These are phyloP conservation scores for Montipora foliosa DNA, from an alignment of 64 coral and sea anemone genomes.

Conservation along the genomic window DNA sequence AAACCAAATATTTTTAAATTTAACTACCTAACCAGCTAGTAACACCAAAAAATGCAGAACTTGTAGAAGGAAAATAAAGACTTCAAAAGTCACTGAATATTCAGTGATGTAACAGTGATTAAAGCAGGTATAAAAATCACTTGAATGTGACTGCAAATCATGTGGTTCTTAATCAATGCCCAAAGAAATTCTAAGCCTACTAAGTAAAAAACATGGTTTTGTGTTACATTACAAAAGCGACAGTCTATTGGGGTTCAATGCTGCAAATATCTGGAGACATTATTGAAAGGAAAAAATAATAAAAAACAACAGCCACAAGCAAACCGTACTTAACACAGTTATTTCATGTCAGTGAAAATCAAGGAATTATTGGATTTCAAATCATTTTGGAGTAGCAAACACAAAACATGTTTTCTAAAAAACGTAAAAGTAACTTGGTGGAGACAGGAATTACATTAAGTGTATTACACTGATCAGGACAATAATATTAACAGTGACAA, in stretches of 20 bases:
- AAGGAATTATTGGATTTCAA: background rate
- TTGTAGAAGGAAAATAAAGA: background rate
- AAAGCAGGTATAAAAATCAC: background rate
- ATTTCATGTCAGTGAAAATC: background rate
- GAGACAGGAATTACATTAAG: background rate
- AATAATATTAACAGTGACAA: background rate
- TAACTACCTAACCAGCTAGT: background rate
- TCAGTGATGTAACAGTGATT: background rate
- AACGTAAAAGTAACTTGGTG: background rate
- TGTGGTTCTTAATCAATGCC: background rate
- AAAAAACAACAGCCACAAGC: background rate
- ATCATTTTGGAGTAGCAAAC: background rate
- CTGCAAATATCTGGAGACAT: background rate
- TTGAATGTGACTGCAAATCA: too few species aligned
- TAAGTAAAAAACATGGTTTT: background rate
- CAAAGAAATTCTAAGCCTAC: background rate
- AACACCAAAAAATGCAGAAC: background rate
- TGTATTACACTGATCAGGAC: background rate
- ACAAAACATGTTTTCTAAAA: background rate
- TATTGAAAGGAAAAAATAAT: too few species aligned
- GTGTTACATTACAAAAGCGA: background rate
- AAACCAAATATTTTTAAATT: background rate
- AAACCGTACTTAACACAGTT: background rate
- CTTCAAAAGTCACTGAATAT: background rate
- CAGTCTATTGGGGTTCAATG: background rate